phyloP scores from a whole-genome alignment of 2,797 vertebrate genomes.

The Vespertilio murinus region DNA sequence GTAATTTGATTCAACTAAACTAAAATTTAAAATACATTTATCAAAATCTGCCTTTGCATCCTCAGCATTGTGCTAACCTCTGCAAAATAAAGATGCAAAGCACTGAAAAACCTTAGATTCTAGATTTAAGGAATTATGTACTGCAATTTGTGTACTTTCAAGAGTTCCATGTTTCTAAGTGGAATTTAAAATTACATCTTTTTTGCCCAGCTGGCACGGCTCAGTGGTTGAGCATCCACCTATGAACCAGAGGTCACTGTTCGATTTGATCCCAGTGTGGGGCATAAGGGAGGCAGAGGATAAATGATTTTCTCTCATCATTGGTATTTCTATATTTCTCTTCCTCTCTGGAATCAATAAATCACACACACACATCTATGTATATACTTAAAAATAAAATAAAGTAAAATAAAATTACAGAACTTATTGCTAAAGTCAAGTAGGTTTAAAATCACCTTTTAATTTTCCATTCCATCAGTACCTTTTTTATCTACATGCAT shows the following conservation, averaged over 20 bases:
- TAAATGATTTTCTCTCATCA: no score
- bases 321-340: no score
- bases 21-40: constrained; percentile 24
- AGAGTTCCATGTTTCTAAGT: background rate
- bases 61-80: background rate
- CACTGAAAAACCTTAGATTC: background rate
- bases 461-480: background rate
- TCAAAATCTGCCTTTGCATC: background rate
- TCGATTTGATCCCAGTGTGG: no score
- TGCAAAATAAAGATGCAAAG: background rate
- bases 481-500: background rate
- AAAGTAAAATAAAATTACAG: background rate
- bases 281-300: no score
- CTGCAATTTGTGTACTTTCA: background rate
- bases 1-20: background rate
- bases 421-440: constrained; percentile 2
- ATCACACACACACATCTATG: no score
- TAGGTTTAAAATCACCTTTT: constrained; percentile 7
- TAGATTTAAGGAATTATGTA: background rate
- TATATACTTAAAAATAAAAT: no score
- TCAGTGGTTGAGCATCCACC: no score
- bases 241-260: no score
- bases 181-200: background rate
- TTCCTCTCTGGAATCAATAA: no score
- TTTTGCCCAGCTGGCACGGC: no score